Percentiles rank a stretch among this genome's conserved stretches.
Conservation (phyloP, 2,888 invertebrate species). For the Hoplodrina blanda region DNA sequence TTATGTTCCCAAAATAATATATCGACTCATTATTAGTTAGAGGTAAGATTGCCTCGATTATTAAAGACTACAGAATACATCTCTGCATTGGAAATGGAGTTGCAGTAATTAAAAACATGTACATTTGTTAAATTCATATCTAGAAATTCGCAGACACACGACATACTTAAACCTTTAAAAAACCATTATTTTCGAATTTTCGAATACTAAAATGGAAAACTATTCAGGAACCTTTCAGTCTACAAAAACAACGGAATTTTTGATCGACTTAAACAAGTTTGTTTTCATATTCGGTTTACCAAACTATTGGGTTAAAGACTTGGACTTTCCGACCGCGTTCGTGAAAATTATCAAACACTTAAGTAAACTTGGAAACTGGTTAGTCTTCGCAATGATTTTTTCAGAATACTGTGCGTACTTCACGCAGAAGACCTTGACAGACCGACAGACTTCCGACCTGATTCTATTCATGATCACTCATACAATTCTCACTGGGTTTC, state of each 20-base stretch:
- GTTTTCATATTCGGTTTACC: constrained; percentile 56
- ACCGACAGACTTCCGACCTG: constrained; percentile 50
- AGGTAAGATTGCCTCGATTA: not conserved
- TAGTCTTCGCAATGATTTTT: constrained; percentile 15
- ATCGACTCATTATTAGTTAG: too few species aligned
- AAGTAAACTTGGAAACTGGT: constrained; percentile 34
- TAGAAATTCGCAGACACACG: constrained; percentile 13
- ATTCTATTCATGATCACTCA: constrained; percentile 39
- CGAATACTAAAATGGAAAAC: constrained; percentile 30
- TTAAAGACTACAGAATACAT: constrained; percentile 13
- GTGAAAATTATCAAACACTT: constrained; percentile 40
- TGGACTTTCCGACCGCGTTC: constrained; percentile 46
- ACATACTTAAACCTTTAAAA: not conserved
- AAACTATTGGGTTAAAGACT: constrained; percentile 62
- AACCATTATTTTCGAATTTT: not conserved
- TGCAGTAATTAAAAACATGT: constrained; percentile 1
- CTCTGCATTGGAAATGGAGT: constrained; percentile 20
- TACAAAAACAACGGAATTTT: constrained; percentile 52
- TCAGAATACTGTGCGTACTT: constrained; percentile 46
- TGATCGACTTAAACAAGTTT: constrained; percentile 43
- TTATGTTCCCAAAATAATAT: too few species aligned
- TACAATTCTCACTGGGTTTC: constrained; percentile 25
- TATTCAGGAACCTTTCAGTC: constrained; percentile 20
- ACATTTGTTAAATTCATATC: not conserved
- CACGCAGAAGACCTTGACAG: constrained; percentile 64